Evolutionary conservation across 1,140 invertebrate species (phyloP).

Genomic region (Melipona quadrifasciata): DNA sequence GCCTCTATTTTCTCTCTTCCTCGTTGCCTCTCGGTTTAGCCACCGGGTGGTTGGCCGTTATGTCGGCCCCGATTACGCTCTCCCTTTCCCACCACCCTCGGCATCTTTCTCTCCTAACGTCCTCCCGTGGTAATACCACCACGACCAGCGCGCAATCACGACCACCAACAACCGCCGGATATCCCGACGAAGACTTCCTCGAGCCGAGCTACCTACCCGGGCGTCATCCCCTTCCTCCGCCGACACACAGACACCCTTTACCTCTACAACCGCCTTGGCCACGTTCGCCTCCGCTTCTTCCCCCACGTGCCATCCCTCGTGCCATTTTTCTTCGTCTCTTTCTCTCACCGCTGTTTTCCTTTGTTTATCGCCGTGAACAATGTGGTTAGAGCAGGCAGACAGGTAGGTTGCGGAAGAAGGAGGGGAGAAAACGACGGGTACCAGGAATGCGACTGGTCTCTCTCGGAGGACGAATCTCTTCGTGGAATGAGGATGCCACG

Average conservation of each 20-base stretch:
- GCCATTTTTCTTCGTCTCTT: conserved; percentile 38
- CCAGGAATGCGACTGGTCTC: conserved; percentile 11
- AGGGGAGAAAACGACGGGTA: neutral
- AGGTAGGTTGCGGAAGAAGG: conserved; percentile 30
- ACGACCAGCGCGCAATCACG: conserved; percentile 42
- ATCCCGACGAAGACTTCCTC: conserved; percentile 33
- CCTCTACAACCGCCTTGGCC: conserved; percentile 8
- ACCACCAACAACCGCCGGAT: conserved; percentile 43
- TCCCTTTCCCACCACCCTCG: neutral
- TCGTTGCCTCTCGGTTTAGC: conserved; percentile 41
- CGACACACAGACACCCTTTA: conserved; percentile 45
- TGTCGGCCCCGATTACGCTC: conserved; percentile 11
- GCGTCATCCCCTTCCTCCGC: conserved; percentile 12
- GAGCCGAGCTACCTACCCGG: conserved; percentile 5
- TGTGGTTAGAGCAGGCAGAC: conserved; percentile 22
- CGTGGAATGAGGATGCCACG: neutral
- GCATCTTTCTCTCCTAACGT: conserved; percentile 41
- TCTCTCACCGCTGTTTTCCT: conserved; percentile 41
- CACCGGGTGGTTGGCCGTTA: conserved; percentile 24
- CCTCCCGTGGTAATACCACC: conserved; percentile 39
- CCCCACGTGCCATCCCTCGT: conserved; percentile 52
- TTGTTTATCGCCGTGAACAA: conserved; percentile 62
- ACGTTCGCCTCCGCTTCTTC: conserved; percentile 40
- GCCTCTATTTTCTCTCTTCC: conserved; percentile 51
- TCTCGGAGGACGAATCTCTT: neutral